Percentiles rank a stretch among this genome's conserved stretches.
Evolutionary conservation across 2,888 invertebrate species (phyloP).

Genomic region (Lasius fuliginosus): DNA sequence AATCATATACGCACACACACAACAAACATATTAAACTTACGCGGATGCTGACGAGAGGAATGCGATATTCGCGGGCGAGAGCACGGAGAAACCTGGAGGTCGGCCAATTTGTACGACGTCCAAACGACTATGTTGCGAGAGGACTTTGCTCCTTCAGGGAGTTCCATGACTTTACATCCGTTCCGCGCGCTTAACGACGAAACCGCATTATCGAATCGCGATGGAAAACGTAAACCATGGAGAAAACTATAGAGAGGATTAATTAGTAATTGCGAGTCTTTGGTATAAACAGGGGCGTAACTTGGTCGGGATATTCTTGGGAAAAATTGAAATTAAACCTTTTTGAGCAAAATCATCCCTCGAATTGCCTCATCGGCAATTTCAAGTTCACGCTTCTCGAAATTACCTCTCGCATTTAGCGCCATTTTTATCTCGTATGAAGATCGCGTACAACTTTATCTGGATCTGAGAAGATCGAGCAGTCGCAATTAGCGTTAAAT

Average conservation of each 20-base stretch:
- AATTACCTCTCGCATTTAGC: neutral
- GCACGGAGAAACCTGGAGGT: constrained; percentile 74
- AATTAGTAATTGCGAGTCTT: neutral
- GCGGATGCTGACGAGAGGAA: constrained; percentile 64
- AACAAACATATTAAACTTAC: neutral
- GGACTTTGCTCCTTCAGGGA: constrained; percentile 74
- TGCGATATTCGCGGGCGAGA: constrained; percentile 69
- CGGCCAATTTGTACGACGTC: constrained; percentile 77
- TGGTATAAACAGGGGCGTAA: neutral
- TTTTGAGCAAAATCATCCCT: neutral
- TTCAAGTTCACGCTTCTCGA: neutral
- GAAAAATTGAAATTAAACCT: neutral
- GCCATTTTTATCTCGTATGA: neutral
- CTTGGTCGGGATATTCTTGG: neutral
- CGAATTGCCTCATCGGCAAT: neutral
- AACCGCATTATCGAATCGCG: constrained; percentile 1
- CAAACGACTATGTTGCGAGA: constrained; percentile 68
- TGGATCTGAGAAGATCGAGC: neutral
- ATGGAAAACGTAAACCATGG: neutral
- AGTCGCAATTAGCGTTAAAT: constrained; percentile 7
- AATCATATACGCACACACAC: neutral
- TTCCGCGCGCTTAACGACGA: constrained; percentile 6
- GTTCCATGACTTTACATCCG: constrained; percentile 68
- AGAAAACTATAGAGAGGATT: neutral
- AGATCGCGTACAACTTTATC: neutral